These are phyloP conservation scores for Parazoanthus atlanticus DNA, from an alignment of 92 coral and sea anemone species.

Conservation along the genomic window DNA sequence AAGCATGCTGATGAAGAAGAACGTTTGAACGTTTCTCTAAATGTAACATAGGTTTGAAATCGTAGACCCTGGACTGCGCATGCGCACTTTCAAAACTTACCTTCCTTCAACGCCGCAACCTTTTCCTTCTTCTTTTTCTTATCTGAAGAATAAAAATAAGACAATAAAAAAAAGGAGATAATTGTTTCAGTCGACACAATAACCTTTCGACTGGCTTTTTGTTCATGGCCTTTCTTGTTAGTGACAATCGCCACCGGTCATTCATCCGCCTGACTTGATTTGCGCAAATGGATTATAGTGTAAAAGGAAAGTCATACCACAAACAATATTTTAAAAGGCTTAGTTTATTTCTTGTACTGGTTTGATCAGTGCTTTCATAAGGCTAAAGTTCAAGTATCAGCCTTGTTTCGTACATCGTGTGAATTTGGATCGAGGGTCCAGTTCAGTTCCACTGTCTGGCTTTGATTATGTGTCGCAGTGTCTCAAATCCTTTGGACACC, in stretches of 20 bases:
- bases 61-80: no score
- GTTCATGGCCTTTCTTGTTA: not conserved
- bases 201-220: not conserved
- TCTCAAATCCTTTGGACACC: not conserved
- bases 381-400: not conserved
- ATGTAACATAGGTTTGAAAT: no score
- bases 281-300: not conserved
- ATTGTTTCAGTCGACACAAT: not conserved
- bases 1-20: no score
- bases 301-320: not conserved
- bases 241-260: not conserved
- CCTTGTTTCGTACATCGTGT: no score
- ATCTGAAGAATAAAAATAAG: not conserved
- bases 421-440: no score
- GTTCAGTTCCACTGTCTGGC: no score
- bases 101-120: not conserved
- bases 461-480: not conserved
- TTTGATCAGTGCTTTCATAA: not conserved
- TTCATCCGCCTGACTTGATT: no score
- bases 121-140: slow-evolving; percentile 3
- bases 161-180: not conserved
- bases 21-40: no score
- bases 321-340: no score
- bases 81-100: not conserved
- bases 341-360: no score